Percentiles rank a stretch among this genome's conserved stretches.
Evolutionary conservation across 2,888 invertebrate genomes (phyloP).

Genomic region (Caradrina kadenii): DNA sequence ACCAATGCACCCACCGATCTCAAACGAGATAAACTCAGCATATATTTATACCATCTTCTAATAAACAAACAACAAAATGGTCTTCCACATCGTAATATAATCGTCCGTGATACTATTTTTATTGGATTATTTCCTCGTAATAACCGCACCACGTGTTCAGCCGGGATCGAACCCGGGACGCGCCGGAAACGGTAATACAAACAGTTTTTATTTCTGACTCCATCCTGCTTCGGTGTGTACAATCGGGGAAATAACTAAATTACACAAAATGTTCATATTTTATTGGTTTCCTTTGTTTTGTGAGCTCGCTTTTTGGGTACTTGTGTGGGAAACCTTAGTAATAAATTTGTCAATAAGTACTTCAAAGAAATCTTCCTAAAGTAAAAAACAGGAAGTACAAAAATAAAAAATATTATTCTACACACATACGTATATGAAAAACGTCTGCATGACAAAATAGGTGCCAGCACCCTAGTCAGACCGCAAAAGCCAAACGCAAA

Average conservation of each 20-base stretch:
- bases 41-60: constrained; percentile 62
- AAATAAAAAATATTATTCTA: too few species aligned
- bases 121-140: constrained; percentile 87
- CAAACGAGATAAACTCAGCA: constrained; percentile 52
- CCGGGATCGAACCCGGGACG: constrained; percentile 81
- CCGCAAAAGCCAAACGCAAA: background rate
- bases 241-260: constrained; percentile 56
- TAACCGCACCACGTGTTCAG: constrained; percentile 84
- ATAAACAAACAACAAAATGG: constrained; percentile 67
- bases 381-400: too few species aligned
- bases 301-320: constrained; percentile 8
- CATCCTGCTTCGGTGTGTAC: constrained; percentile 76
- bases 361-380: too few species aligned
- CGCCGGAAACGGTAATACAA: constrained; percentile 89
- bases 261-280: constrained; percentile 51
- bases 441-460: background rate
- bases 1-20: constrained; percentile 25
- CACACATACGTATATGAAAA: background rate
- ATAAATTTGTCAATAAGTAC: too few species aligned
- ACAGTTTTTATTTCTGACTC: constrained; percentile 90
- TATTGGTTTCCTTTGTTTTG: constrained; percentile 54
- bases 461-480: background rate
- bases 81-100: constrained; percentile 78
- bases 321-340: background rate
- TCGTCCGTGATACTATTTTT: constrained; percentile 85